Base-by-base conservation (phyloP, 2,888 invertebrate species). In the Lasioglossum leucozonium region DNA sequence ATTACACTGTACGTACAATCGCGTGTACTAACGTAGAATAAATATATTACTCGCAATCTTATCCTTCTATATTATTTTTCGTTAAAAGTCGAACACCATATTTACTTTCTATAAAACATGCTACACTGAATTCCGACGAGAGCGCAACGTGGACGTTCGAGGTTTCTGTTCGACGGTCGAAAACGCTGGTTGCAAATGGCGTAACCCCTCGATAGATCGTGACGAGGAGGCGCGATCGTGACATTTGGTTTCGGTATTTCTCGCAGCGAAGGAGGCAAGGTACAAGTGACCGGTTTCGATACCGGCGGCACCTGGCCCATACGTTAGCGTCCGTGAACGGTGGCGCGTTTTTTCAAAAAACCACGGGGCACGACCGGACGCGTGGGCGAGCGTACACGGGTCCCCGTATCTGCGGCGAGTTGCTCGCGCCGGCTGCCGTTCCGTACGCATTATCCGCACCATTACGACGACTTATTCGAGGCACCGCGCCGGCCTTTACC, bases 341-440 rank as follows among this genome's bases (percentile, higher is more conserved):
- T 77, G 62, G 47, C 62, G 71, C 72, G 58, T 77, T 81, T 81
- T n/a, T 81, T 62, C 26, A 72, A 81, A 83, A 82, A 22, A 13
- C 26, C 16, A 22, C 5, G 47, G n/a, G 47, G 22, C 30, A 42
- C 10, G 82, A 58, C 67, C 40, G 69, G 42, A 37, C 62, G 42
- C 75, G 82, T 82, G 82, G 82, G 82, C 75, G 82, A 42, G 22
- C 51, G 18, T 72, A 82, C 83, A 72, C 67, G 75, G 71, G 30
- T 37, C 55, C 67, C 72, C 11, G 65, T 82, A 82, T 83, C 82
- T 37, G 67, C 47, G 67, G 51, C 71, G 55, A 82, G 55, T 37
- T 5, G 34, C 18, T 30, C 8, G 34, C n/a, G 30, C 30, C 5
- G 51, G 47, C 71, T 75, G 83, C 78, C 69, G 84, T 42, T 44